Evolutionary conservation across 2,113 vertebrate genomes (phyloP).

Genomic region (Chrysemys picta): DNA sequence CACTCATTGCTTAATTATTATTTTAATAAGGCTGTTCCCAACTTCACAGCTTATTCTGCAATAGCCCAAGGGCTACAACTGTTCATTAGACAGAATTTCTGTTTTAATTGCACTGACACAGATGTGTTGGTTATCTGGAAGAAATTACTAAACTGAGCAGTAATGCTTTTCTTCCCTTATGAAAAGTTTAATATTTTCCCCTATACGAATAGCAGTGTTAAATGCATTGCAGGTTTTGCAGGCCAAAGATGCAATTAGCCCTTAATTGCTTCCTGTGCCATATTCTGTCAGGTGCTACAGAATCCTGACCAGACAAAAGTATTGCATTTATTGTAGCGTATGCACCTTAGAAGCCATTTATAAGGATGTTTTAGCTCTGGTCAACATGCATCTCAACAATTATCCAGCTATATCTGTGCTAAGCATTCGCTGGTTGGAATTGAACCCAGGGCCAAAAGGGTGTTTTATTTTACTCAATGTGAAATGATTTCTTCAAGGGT

Average conservation of each 20-base stretch:
- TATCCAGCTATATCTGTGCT: neutral
- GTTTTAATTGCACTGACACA: constrained; percentile 69
- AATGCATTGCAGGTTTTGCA: rapidly evolving
- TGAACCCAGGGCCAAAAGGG: neutral
- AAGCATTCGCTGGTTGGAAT: neutral
- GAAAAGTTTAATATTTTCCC: constrained; percentile 11
- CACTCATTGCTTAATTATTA: constrained; percentile 71
- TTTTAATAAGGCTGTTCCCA: constrained; percentile 64
- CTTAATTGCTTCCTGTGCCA: neutral
- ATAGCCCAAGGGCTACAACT: constrained; percentile 70
- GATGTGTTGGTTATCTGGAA: constrained; percentile 72
- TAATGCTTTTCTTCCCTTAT: neutral
- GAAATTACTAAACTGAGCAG: constrained; percentile 46
- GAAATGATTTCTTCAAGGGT: rapidly evolving
- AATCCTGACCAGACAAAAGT: neutral
- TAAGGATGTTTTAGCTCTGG: neutral
- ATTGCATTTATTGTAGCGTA: neutral
- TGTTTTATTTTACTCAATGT: rapidly evolving
- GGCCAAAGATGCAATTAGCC: neutral
- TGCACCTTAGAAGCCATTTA: neutral
- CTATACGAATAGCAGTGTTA: neutral
- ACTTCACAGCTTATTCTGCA: constrained; percentile 33
- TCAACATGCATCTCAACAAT: neutral
- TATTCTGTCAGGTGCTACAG: neutral
- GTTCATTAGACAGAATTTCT: constrained; percentile 71